These are phyloP conservation scores for Pediacus dermestoides DNA, from an alignment of 2,888 invertebrate species.

Conservation along the genomic window DNA sequence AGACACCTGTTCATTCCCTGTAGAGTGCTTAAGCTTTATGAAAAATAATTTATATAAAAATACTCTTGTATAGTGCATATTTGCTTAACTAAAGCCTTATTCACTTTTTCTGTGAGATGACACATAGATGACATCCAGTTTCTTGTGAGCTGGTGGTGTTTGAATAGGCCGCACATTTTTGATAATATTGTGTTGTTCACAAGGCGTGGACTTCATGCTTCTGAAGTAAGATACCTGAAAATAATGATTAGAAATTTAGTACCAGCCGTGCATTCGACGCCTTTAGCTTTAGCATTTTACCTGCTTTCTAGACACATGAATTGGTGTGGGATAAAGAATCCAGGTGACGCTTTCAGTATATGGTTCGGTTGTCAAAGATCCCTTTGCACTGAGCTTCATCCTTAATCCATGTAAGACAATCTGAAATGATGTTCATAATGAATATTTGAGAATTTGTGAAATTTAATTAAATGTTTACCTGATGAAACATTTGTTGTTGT, in stretches of 20 bases:
- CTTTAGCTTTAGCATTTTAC: conserved; percentile 44
- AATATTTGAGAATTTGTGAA: too few relatives aligned
- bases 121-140: conserved; percentile 44
- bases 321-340: conserved; percentile 69
- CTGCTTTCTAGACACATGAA: conserved; percentile 65
- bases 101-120: conserved; percentile 43
- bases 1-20: too few relatives aligned
- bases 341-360: conserved; percentile 71
- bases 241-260: conserved; percentile 10
- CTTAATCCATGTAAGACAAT: conserved; percentile 67
- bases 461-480: too few relatives aligned
- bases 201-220: conserved; percentile 44
- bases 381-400: conserved; percentile 64
- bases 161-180: conserved; percentile 47
- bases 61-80: too few relatives aligned
- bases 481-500: too few relatives aligned
- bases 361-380: conserved; percentile 68
- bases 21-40: too few relatives aligned
- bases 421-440: too few relatives aligned
- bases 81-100: too few relatives aligned
- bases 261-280: neutral
- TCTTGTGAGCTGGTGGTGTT: conserved; percentile 38
- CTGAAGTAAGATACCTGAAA: conserved; percentile 45
- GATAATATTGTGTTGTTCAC: conserved; percentile 44
- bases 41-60: too few relatives aligned